Evolutionary conservation across 2,888 invertebrate genomes (phyloP).

Genomic region (Stenchaetothrips biformis): DNA sequence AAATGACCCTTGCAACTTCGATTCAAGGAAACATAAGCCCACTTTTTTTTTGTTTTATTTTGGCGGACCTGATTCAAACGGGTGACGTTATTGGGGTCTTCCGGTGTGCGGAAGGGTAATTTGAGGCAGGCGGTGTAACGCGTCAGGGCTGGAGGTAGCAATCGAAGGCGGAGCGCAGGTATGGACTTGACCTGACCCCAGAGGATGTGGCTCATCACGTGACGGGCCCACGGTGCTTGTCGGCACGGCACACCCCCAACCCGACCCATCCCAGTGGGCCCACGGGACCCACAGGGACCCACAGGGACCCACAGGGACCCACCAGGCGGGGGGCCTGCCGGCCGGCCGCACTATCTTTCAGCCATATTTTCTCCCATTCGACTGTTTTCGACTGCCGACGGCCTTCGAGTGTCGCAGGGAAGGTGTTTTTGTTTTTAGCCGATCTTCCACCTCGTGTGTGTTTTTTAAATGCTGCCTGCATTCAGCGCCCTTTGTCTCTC

Average conservation of each 20-base stretch:
- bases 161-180: background rate
- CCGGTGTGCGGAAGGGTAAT: too few species aligned
- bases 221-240: background rate
- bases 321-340: background rate
- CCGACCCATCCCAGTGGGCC: background rate
- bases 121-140: too few species aligned
- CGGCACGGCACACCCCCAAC: conserved; percentile 1
- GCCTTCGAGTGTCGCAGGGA: background rate
- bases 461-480: background rate
- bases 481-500: background rate
- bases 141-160: too few species aligned
- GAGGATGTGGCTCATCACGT: conserved; percentile 3
- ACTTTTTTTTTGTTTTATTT: too few species aligned
- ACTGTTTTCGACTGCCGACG: background rate
- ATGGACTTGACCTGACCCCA: conserved; percentile 2
- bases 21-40: too few species aligned
- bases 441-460: background rate
- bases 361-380: background rate
- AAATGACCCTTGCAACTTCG: too few species aligned
- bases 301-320: background rate
- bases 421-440: background rate
- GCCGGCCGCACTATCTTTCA: background rate
- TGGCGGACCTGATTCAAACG: too few species aligned
- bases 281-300: background rate
- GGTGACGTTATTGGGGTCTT: too few species aligned